These are phyloP conservation scores for Thymallus thymallus DNA, from an alignment of 2,113 vertebrate genomes.

Conservation along the genomic window DNA sequence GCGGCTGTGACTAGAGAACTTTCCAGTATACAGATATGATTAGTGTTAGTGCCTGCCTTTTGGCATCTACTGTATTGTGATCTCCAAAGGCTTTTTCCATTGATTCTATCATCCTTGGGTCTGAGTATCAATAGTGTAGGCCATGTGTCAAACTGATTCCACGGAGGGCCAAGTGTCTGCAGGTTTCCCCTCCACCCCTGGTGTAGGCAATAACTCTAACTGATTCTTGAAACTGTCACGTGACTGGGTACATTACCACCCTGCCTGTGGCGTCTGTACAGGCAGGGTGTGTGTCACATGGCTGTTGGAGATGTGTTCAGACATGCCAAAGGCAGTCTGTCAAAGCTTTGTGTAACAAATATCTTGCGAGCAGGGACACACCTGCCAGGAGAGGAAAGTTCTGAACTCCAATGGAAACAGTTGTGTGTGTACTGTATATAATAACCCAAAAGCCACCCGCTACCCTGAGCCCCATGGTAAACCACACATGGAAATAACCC, in stretches of 20 bases:
- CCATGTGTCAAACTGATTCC: no score
- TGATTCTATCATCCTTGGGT: no score
- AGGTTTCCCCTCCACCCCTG: no score
- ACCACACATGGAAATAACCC: not conserved
- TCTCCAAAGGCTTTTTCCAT: no score
- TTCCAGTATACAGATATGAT: no score
- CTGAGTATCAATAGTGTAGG: no score
- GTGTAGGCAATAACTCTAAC: no score
- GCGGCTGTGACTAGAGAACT: no score
- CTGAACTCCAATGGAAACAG: no score
- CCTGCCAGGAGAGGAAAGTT: not conserved
- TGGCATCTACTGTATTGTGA: no score
- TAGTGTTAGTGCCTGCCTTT: not conserved
- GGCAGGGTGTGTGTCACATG: conserved; percentile 13
- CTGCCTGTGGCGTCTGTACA: conserved; percentile 16
- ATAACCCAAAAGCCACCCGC: not conserved
- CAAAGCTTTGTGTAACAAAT: conserved; percentile 8
- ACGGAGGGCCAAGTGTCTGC: no score
- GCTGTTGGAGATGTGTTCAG: conserved; percentile 31
- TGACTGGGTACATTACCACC: conserved; percentile 30
- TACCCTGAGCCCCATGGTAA: not conserved
- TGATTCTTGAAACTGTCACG: no score
- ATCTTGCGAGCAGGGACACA: conserved; percentile 2
- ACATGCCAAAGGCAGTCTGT: conserved; percentile 12
- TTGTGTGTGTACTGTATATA: not conserved